phyloP scores from a whole-genome alignment of 2,797 vertebrate species.

The Catamblyrhynchus diadema region DNA sequence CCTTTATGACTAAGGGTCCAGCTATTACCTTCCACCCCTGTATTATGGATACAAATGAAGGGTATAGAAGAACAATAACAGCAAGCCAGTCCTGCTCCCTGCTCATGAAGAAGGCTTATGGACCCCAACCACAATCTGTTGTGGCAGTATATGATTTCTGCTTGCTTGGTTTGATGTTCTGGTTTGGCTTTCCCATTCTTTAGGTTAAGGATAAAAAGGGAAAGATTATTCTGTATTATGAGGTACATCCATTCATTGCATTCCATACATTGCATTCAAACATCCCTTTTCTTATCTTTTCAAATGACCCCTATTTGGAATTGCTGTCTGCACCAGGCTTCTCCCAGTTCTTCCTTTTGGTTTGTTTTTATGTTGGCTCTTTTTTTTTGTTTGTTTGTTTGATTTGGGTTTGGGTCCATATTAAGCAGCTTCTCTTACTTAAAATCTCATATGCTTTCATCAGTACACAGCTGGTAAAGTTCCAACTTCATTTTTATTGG shows the following conservation, averaged over 20 bases:
- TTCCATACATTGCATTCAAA: background rate
- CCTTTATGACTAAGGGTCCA: background rate
- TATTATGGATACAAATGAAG: background rate
- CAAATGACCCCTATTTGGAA: background rate
- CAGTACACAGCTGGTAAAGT: constrained; percentile 54
- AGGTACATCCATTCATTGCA: background rate
- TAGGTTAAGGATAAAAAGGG: background rate
- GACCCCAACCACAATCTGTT: background rate
- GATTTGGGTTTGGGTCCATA: constrained; percentile 26
- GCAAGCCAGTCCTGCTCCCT: background rate
- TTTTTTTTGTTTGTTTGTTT: background rate
- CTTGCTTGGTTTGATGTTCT: background rate
- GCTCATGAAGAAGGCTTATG: background rate
- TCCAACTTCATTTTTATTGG: constrained; percentile 60
- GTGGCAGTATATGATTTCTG: background rate
- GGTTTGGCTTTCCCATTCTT: background rate
- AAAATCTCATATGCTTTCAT: constrained; percentile 52
- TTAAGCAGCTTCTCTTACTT: constrained; percentile 54
- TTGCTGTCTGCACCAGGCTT: background rate
- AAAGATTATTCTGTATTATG: background rate
- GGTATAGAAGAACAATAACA: background rate
- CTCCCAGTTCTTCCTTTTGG: background rate
- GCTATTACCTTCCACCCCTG: background rate
- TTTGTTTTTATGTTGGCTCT: background rate
- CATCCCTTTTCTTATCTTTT: background rate